Evolutionary conservation across 2,888 invertebrate genomes (phyloP), one percentile per base, ranked within the genome.

Genomic region (Pammene fasciana): DNA sequence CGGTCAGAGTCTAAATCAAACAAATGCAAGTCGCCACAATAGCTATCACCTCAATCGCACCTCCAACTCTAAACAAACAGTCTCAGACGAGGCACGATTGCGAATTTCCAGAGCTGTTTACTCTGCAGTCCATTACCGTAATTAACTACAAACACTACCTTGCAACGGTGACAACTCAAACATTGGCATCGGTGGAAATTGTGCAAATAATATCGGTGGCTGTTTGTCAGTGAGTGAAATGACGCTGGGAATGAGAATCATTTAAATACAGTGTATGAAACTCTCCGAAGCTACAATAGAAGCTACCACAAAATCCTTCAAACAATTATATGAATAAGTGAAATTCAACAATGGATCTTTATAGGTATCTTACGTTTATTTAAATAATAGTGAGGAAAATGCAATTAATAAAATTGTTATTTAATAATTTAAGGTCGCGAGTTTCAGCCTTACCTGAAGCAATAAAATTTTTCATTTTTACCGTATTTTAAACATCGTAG

Each of bases 121-220:
- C 78, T 75, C 76, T 85, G 85, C 84, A 86, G 84, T 83, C 85
- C 85, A 89, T 90, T 88, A 87, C 78, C 85, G 85, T 89, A 90
- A 90, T 90, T 89, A 89, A 89, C 81, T 79, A 82, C 86, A 90
- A 89, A 90, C 85, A 87, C 76, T 82, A 82, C 81, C 80, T 78
- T 80, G 81, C 81, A 80, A 79, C 80, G 81, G 84, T 83, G 86
- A 86, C 86, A 85, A 86, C 79, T 85, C 85, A 89, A 88, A 86
- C 82, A 86, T 74, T 72, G 79, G 83, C 85, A 85, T 86, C 83
- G 78, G 80, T 78, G 81, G 82, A 86, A 87, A 87, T 85, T 85
- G 77, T 76, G 75, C 81, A 86, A 87, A 88, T 88, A 86, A 86
- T 85, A 82, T 84, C 75, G 77, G 78, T 62, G 75, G 73, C 61